Evolutionary conservation across 2,797 vertebrate species (phyloP), one percentile per base, ranked within the genome.

Genomic region (Anomalospiza imberbis): DNA sequence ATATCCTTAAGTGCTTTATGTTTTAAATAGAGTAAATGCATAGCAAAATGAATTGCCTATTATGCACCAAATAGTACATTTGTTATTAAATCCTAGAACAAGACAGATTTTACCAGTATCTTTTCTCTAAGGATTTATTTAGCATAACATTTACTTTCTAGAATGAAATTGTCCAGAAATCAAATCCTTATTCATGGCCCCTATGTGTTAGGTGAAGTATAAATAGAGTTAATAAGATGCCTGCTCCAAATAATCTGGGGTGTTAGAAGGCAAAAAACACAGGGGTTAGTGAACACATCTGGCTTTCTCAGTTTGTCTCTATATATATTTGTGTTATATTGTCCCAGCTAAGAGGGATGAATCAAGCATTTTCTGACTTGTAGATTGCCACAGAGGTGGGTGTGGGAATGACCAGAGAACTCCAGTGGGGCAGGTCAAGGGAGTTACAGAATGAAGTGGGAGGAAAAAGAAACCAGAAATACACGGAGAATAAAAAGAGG

Each of bases 1-100:
- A 93, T 93, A 95, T 87, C 57, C 74, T 84, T 94, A 94, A 96
- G 93, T 96, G 91, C 93, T 94, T 90, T 89, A 90, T 88, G 85
- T 90, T 95, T 96, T 93, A 93, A 93, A 91, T 53, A 86, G 78
- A 85, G 74, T 89, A 93, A 95, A 94, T 84, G 89, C 91, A 84
- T 84, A 94, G 85, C 53, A 88, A 95, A 96, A 96, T 84, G 51
- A 96, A 95, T 95, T 88, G 85, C 44, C 85, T 91, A 42, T 94
- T 94, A 89, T 71, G 50, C 61, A 90, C 63, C 65, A 84, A 91
- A 77, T 45, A 86, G 42, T 70, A 60, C 70, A 45, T 84, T 93
- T 58, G 53, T 84, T 94, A 73, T 63, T 88, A 86, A 88, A 86
- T 50, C 60, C 70, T 57, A 57, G 45, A 91, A 34, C 17, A 91